Conservation (phyloP, 2,113 vertebrate genomes). For the Paratilapia polleni region DNA sequence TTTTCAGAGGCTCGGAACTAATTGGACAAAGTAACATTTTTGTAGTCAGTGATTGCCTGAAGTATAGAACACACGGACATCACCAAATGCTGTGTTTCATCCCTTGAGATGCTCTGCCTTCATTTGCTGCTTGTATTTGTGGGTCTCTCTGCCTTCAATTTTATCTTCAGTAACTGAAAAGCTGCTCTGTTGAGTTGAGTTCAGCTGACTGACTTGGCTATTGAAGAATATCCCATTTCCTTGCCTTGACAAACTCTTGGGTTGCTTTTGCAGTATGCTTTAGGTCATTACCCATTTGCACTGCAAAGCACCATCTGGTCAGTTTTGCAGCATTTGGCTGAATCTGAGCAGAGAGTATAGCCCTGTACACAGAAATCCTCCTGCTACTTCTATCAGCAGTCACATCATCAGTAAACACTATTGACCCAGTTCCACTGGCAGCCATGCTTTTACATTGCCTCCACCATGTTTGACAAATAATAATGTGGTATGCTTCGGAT, state of each 20-base stretch:
- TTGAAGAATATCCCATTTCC: fast-evolving
- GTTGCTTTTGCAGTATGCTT: not conserved
- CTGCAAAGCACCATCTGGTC: not conserved
- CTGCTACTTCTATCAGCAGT: not conserved
- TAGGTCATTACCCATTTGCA: not conserved
- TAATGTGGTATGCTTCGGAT: not conserved
- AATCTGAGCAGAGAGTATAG: not conserved
- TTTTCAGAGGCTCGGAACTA: not conserved
- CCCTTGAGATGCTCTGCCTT: not conserved
- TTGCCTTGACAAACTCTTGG: not conserved
- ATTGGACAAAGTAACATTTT: not conserved
- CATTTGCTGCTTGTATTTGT: not conserved
- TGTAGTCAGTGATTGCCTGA: not conserved
- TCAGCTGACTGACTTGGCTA: not conserved
- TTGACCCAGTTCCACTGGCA: not conserved
- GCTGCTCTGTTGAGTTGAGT: not conserved
- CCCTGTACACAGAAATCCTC: not conserved
- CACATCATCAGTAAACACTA: not conserved
- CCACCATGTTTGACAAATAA: not conserved
- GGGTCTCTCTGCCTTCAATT: not conserved
- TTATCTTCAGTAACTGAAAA: not conserved
- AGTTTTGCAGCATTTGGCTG: not conserved
- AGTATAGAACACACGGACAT: not conserved
- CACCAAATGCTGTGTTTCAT: not conserved
- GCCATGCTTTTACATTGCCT: not conserved